Percentiles rank a stretch among this genome's conserved stretches.
Conservation (phyloP, 2,888 invertebrate genomes). For the Hoplodrina blanda region DNA sequence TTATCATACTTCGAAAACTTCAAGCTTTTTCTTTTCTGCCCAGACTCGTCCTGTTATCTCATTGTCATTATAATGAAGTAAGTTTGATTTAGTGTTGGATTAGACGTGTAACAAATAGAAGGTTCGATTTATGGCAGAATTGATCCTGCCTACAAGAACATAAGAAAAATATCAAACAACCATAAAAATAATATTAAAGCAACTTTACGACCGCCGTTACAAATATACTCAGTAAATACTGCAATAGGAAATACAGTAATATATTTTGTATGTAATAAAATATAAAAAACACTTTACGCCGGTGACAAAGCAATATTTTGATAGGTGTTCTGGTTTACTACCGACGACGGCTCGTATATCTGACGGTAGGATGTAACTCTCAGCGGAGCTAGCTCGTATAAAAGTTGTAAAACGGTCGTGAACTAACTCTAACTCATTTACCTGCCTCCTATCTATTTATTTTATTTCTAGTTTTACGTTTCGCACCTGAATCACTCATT, state of each 20-base stretch:
- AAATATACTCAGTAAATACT: conserved; percentile 39
- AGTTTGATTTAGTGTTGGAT: not conserved
- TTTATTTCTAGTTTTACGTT: conserved; percentile 65
- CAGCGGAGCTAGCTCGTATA: conserved; percentile 69
- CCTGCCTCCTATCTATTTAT: conserved; percentile 66
- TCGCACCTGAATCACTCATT: conserved; percentile 22
- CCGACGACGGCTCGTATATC: conserved; percentile 68
- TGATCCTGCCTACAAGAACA: not conserved
- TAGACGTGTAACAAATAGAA: too few relatives aligned
- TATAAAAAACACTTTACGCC: conserved; percentile 63
- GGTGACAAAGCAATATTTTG: conserved; percentile 72
- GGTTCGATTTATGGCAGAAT: conserved; percentile 12
- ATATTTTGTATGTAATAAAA: conserved; percentile 62
- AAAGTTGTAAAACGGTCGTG: conserved; percentile 74
- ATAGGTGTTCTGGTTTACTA: conserved; percentile 75
- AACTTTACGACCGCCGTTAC: conserved; percentile 40
- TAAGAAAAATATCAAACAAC: conserved; percentile 9
- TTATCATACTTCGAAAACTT: conserved; percentile 25
- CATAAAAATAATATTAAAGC: conserved; percentile 23
- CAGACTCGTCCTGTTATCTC: not conserved
- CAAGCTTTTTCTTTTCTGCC: conserved; percentile 15
- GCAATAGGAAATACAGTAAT: conserved; percentile 47
- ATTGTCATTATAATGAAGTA: not conserved
- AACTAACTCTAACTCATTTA: conserved; percentile 67
- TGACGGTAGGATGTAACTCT: conserved; percentile 65